Percentiles rank a stretch among this genome's conserved stretches.
Conservation (phyloP, 2,797 vertebrate species). For the Sebastolobus altivelis region DNA sequence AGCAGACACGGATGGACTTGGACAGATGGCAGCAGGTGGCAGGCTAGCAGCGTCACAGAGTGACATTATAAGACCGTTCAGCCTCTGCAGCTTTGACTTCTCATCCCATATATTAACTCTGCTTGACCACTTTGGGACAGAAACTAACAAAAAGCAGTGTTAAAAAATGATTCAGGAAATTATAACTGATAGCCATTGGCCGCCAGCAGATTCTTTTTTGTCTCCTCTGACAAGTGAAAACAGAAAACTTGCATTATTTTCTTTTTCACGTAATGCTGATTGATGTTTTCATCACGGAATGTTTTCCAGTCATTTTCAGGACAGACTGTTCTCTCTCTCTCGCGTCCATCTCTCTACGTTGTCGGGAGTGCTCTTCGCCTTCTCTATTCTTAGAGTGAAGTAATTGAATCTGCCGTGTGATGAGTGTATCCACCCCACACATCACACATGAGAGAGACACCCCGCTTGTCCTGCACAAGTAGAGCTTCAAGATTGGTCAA, state of each 20-base stretch:
- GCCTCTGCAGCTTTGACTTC: conserved; percentile 46
- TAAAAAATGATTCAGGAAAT: conserved; percentile 4
- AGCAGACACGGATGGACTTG: conserved; percentile 80
- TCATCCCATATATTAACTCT: conserved; percentile 26
- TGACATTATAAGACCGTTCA: conserved; percentile 60
- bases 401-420: conserved; percentile 81
- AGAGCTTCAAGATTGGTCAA: conserved; percentile 22
- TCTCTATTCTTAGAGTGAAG: conserved; percentile 83
- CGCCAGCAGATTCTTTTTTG: background rate
- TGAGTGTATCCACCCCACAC: conserved; percentile 45
- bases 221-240: conserved; percentile 5
- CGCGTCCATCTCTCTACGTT: conserved; percentile 21
- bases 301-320: conserved; percentile 39
- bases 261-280: background rate
- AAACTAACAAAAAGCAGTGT: background rate
- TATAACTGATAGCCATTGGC: background rate
- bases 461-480: conserved; percentile 35
- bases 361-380: conserved; percentile 45
- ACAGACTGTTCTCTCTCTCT: conserved; percentile 55
- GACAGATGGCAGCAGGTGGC: conserved; percentile 87
- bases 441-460: conserved; percentile 40
- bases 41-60: conserved; percentile 31
- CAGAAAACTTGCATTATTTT: background rate
- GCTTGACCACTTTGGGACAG: conserved; percentile 2
- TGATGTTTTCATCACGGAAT: background rate